Evolutionary conservation across 2,113 vertebrate species (phyloP), one percentile per base, ranked within the genome.

Genomic region (Anser brachyrhynchus): DNA sequence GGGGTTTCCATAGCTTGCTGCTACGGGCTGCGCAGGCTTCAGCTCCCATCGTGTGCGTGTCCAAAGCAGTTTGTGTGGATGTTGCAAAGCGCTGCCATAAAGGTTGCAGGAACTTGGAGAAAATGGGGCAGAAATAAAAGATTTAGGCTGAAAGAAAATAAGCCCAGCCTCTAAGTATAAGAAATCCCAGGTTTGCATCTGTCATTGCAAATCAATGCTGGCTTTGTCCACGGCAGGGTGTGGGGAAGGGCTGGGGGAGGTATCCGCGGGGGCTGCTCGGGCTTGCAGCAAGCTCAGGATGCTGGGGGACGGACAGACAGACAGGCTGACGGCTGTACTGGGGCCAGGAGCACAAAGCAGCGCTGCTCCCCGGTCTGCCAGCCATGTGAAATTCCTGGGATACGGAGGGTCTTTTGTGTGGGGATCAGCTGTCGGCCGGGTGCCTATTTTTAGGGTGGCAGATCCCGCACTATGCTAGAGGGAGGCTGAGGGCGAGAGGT

Each of bases 391-490:
- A 97, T 97, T 97, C 97, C 92, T 97, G 94, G 86, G 94, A 95
- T 90, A 89, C 0, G 90, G 90, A 95, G 78, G 65, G 79, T 89
- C 94, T 90, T 97, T 97, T 97, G 96, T 97, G 95, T 70, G 83
- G 74, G 58, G 89, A 97, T 95, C 97, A 97, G 97, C 97, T 97
- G 97, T 97, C 75, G 0, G 76, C 52, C 0, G 10, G 69, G 65
- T 26, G 84, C 87, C 87, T 97, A 97, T 97, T 97, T 97, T 97
- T 97, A 97, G 97, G 75, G 46, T 7, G 7, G 89, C 79, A 72
- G 82, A 94, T 90, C 55, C 58, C 0, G 0, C 20, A 79, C 78
- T 94, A 78, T 77, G 39, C 0, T 1, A 69, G 67, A 69, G 61
- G 75, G 84, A 83, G 61, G 78, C 82, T 84, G 92, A 21, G 89